phyloP scores from a whole-genome alignment of 2,113 vertebrate species.

The Papio anubis region DNA sequence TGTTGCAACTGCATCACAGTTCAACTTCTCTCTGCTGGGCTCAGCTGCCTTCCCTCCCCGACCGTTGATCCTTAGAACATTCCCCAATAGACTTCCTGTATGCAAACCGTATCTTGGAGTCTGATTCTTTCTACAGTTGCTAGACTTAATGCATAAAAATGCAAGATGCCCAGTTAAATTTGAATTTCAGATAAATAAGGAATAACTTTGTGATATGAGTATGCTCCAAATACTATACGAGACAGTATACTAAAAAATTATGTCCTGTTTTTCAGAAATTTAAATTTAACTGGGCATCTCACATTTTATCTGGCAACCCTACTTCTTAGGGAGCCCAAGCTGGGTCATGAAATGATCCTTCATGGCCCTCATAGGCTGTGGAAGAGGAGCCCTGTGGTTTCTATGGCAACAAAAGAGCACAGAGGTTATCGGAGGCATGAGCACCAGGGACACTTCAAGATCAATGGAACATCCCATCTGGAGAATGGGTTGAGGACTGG shows the following conservation, averaged over 20 bases:
- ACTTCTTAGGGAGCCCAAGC: not conserved
- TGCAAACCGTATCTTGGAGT: not conserved
- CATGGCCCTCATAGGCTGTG: not conserved
- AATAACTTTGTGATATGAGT: not conserved
- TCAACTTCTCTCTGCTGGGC: not conserved
- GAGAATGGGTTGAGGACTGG: not conserved
- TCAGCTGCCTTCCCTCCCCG: rapidly evolving
- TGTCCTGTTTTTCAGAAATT: not conserved
- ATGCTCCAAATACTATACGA: not conserved
- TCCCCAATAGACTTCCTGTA: not conserved
- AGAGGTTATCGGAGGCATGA: not conserved
- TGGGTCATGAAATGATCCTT: not conserved
- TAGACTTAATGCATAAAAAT: not conserved
- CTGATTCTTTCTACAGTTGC: not conserved
- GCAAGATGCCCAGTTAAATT: not conserved
- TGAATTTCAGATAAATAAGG: not conserved
- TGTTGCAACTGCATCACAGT: rapidly evolving
- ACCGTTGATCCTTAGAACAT: not conserved
- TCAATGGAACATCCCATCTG: not conserved
- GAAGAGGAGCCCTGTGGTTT: not conserved
- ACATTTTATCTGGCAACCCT: not conserved
- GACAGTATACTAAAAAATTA: not conserved
- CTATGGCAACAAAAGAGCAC: not conserved
- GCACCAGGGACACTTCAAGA: not conserved
- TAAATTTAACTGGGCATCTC: not conserved